Evolutionary conservation across 2,797 vertebrate genomes (phyloP), one percentile per base, ranked within the genome.

Genomic region (Sylvilagus floridanus): DNA sequence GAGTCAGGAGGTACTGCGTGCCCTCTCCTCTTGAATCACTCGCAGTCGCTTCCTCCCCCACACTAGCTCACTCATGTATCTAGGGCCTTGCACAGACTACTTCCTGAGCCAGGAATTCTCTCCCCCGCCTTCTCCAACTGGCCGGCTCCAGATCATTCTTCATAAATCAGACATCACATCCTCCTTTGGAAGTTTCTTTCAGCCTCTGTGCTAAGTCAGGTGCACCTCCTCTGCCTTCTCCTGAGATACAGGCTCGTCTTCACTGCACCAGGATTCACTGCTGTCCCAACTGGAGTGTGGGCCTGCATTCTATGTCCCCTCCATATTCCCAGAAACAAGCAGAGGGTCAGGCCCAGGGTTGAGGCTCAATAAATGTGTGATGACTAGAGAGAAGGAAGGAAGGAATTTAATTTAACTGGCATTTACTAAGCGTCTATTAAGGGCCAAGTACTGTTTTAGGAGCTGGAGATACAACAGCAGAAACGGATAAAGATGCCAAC

Each of bases 51-150:
- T 85, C 69, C 84, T 90, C 78, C 60, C 82, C 60, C 16, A 13
- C 47, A 35, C 32, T n/a, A 90, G 75, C 19, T 79, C 47, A 63
- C 72, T 94, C 84, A 62, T 35, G 69, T 7, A 88, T 63, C 75
- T 35, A 72, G 50, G 37, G 50, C 82, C 28, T 88, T 63, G 10
- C 37, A 88, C 69, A 35, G 30, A 66, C 68, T 77, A 90, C 82
- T 88, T 90, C 73, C 93, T 90, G 78, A 91, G 62, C 50, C 73
- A 88, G 90, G 88, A 94, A 86, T 93, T 75, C 75, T 79, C 52
- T 79, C 69, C 88, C 62, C 68, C 8, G 7, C 50, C 63, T 60
- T 83, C 83, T 93, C 88, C 75, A 86, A 84, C 19, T 62, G 42
- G 54, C 47, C 12, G 0, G 79, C 73, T 96, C 66, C 77, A 81